These are phyloP conservation scores for Aplysia californica DNA, from an alignment of 1,140 invertebrate genomes.

Conservation along the genomic window DNA sequence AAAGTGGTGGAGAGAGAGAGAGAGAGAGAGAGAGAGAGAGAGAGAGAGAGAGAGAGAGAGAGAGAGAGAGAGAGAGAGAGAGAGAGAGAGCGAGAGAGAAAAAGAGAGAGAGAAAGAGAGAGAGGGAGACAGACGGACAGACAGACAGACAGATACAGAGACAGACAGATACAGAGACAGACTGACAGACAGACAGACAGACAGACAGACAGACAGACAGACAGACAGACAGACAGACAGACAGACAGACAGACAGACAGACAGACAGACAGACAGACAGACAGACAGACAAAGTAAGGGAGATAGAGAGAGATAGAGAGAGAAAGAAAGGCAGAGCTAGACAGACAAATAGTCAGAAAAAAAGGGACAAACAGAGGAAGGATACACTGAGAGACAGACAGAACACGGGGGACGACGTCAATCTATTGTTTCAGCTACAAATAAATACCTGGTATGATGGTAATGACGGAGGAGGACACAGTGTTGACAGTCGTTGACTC, in stretches of 20 bases:
- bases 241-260: not conserved
- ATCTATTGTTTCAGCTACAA: not conserved
- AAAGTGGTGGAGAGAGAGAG: too few species aligned
- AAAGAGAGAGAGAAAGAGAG: not conserved
- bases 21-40: too few species aligned
- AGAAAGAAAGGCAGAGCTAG: not conserved
- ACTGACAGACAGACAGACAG: not conserved
- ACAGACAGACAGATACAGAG: not conserved
- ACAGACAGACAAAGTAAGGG: not conserved
- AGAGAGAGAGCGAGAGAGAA: not conserved
- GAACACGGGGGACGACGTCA: not conserved
- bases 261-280: not conserved
- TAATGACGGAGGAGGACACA: not conserved
- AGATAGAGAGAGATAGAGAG: not conserved
- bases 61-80: not conserved
- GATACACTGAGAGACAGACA: not conserved
- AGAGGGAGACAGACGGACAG: not conserved
- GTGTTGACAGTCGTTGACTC: not conserved
- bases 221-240: not conserved
- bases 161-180: not conserved
- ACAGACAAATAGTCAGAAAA: not conserved
- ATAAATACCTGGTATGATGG: not conserved
- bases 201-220: not conserved
- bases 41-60: not conserved
- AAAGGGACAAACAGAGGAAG: not conserved